Base-by-base conservation (phyloP, 2,888 invertebrate species). In the Lissocephala sabroskyi region DNA sequence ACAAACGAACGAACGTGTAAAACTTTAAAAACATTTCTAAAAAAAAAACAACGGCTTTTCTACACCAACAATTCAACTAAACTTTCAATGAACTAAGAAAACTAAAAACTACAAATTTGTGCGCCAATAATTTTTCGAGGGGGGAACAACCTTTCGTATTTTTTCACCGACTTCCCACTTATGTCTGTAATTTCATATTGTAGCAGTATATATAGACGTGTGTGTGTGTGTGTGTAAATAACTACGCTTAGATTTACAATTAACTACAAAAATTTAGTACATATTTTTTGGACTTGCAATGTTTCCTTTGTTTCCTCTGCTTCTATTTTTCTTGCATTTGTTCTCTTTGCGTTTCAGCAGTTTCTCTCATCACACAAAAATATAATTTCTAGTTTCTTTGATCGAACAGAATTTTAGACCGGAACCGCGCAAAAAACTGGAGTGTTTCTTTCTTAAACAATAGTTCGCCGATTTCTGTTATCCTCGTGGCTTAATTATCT, bases 401-500 rank as follows among this genome's bases (percentile, higher is more conserved):
- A 37, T 28, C 26, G 23, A 23, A 23, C 23, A 23, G 7, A 23
- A 23, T 52, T 33, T 30, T 43, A 16, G n/a, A n/a, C n/a, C n/a
- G n/a, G n/a, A n/a, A n/a, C n/a, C n/a, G 35, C 30, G 32, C 40
- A 41, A 28, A 45, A 17, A 36, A 44, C 33, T 19, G 13, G 37
- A 29, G 18, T 14, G 14, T 14, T 39, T 43, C 35, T 13, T 46
- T 52, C 19, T 19, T 49, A 43, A 45, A 45, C 30, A 41, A 49
- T 51, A 48, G 30, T 6, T 28, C 45, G 26, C 40, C 36, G 19
- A 33, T 42, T 18, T 29, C 44, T 45, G 37, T 35, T 55, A 49
- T 41, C 42, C 19, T 33, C 19, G 46, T 49, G n/a, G 58, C 50
- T 62, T 68, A 68, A 73, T 70, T 80, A 81, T 78, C 79, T 81